Base-by-base conservation (phyloP, 2,797 vertebrate species). In the Menidia menidia region DNA sequence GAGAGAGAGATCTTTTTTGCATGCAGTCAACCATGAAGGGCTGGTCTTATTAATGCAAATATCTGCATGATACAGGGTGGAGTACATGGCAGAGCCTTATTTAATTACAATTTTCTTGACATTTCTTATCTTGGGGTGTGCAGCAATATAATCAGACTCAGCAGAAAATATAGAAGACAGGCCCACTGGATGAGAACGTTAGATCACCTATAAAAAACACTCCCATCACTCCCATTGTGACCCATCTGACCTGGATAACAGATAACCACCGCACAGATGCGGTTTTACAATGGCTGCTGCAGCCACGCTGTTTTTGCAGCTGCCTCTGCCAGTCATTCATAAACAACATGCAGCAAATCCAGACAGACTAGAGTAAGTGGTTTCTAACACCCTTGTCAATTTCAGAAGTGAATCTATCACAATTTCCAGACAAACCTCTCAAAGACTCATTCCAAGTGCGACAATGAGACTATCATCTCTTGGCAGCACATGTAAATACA, bases 151-250 rank as follows among this genome's bases (percentile, higher is more conserved):
- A 72, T 84, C 75, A 65, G 43, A 56, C 59, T 65, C 47, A 39
- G 33, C 2, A 32, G 33, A 81, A 60, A 39, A 43, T 65, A 70
- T 78, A 71, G 54, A 73, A 52, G 59, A 73, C 41, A 63, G 52
- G 61, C 41, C 43, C 4, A 41, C 71, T 68, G 68, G 71, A 54
- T 71, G 73, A 73, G 71, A 71, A 78, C 79, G 72, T 61, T 39
- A 71, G 85, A 82, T 84, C 84, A 78, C 31, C 50, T 72, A 81
- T 87, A 80, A 87, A 87, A 86, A 83, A 66, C 81, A 64, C 61
- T 81, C 60, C 85, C 82, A 87, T 92, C 87, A 89, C 82, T 89
- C 80, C 62, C 71, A 60, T 16, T n/a, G 18, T 85, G 85, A 88
- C 83, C 83, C 51, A 33, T 48, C 57, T 85, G 83, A 85, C 86